Evolutionary conservation across 2,888 invertebrate genomes (phyloP), one percentile per base, ranked within the genome.

Genomic region (Orthosia gothica): DNA sequence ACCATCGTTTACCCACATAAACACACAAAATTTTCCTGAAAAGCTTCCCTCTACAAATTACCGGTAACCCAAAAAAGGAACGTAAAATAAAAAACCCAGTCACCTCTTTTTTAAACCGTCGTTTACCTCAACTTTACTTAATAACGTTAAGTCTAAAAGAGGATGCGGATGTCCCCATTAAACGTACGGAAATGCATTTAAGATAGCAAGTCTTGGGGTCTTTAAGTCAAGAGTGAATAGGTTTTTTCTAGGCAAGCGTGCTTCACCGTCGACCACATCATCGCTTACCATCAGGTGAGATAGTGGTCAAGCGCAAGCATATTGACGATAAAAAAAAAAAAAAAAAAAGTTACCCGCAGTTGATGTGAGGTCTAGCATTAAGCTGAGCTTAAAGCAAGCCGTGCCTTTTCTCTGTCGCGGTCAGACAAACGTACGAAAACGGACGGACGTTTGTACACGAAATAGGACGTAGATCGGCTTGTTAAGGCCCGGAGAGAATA

Each of bases 101-200:
- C 54, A 32, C 58, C 50, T 54, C 40, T 32, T 12, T 40, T 74
- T 69, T 47, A 70, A 65, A 69, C 55, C 59, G 23, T 45, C 50
- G 63, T 59, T 58, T 59, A 65, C 77, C 68, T 32, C 49, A 23
- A 62, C 59, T 49, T 74, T 63, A 72, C 72, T 73, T 82, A 76
- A 82, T 76, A 75, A 71, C 59, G 47, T 61, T 65, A 57, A 84
- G 40, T 71, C 26, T 71, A 66, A 84, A 84, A 81, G 85, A 81
- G 62, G 58, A 66, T 23, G 59, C 45, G 64, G 64, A 71, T 73
- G 71, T 71, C 66, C 40, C 67, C 70, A 73, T 85, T 87, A 77
- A 87, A 79, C 40, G 74, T 66, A 82, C 73, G 66, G 78, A 84
- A 85, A 85, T 85, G 85, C 83, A 87, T 85, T 87, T 75, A 75